Evolutionary conservation across 2,888 invertebrate genomes (phyloP), one percentile per base, ranked within the genome.

Genomic region (Drosophila suboccidentalis): DNA sequence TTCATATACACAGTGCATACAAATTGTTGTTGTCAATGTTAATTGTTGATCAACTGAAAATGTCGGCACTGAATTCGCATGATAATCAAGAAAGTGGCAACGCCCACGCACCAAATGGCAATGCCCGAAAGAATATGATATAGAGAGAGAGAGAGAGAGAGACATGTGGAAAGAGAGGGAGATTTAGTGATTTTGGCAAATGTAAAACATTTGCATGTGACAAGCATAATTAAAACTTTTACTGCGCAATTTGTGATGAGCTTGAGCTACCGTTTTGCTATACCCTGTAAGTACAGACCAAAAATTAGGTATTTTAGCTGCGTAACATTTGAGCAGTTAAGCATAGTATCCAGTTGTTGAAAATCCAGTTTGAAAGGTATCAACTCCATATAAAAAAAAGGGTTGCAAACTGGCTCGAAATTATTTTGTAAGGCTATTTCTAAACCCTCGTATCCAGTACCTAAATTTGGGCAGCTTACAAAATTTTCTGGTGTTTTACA

Each of bases 191-290:
- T 67, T 73, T 80, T 72, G 66, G 77, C 77, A 71, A 85, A 74
- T 79, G 77, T 83, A 79, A 68, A 76, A 65, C 70, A 88, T 88
- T 87, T 72, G 71, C 78, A 86, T 83, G 88, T 72, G 82, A 86
- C 80, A 62, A 70, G 88, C 83, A 88, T 79, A 88, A 77, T 82
- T 66, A 63, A 87, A 82, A 55, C 50, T 59, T 85, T 82, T 68
- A 79, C 71, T 79, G 88, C 82, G 88, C 71, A 79, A 71, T 82
- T 85, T 68, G 43, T 34, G 51, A 15, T 34, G 47, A 34, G 11
- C 29, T 41, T 39, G 19, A 59, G 78, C 84, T 82, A 77, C 81
- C 65, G 81, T 68, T 15, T 58, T 43, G 5, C 1, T 15, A 60
- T 78, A 73, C 78, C 62, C 62, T 62, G 36, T 38, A 59, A 65